phyloP scores from a whole-genome alignment of 1,140 invertebrate species.

The Polyergus mexicanus region DNA sequence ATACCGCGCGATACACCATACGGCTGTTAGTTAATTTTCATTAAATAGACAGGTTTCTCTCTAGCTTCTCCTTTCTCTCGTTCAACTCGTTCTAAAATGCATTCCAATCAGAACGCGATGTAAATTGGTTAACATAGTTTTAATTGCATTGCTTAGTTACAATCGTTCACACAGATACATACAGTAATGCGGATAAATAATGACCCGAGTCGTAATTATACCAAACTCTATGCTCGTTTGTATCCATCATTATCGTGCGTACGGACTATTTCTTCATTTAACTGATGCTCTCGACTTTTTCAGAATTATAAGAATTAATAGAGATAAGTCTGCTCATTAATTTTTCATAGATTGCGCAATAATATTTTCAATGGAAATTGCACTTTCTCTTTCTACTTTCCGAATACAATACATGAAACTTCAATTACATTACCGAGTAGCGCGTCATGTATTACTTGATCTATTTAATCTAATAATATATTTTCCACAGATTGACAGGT shows the following conservation, averaged over 20 bases:
- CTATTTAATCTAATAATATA: conserved; percentile 22
- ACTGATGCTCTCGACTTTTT: background rate
- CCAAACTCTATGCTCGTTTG: conserved; percentile 21
- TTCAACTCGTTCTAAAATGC: background rate
- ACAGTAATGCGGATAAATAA: conserved; percentile 37
- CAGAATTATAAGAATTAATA: background rate
- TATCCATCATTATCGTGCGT: background rate
- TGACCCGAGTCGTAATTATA: conserved; percentile 31
- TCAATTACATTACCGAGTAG: background rate
- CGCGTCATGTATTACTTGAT: background rate
- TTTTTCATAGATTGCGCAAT: background rate
- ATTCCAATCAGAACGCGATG: conserved; percentile 18
- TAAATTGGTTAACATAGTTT: conserved; percentile 36
- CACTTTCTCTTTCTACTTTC: background rate
- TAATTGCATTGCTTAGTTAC: conserved; percentile 53
- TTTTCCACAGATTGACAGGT: background rate
- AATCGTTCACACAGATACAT: conserved; percentile 1
- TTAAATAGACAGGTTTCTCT: conserved; percentile 50
- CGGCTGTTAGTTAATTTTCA: conserved; percentile 68
- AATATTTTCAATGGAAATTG: background rate
- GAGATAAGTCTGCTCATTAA: conserved; percentile 3
- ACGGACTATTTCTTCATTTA: background rate
- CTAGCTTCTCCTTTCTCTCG: background rate
- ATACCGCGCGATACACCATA: conserved; percentile 28
- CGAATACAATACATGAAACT: background rate